Evolutionary conservation across 2,113 vertebrate genomes (phyloP).

Genomic region (Barnardius zonarius): DNA sequence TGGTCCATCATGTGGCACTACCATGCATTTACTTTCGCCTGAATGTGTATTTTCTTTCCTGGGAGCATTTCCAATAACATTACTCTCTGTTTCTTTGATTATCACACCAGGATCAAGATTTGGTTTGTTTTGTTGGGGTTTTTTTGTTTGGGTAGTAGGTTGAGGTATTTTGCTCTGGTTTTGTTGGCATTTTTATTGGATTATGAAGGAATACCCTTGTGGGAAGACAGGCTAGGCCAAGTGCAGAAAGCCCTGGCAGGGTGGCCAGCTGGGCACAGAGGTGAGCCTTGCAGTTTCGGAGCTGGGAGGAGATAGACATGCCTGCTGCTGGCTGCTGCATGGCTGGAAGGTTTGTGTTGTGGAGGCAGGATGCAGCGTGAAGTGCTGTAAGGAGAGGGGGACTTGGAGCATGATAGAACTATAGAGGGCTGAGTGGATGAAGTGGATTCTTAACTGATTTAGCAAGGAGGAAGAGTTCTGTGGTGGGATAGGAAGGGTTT

Average conservation of each 20-base stretch:
- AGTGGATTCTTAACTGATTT: neutral
- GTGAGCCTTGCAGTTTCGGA: neutral
- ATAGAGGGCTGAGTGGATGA: neutral
- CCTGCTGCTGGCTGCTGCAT: rapidly evolving
- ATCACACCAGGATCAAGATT: neutral
- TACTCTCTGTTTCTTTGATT: neutral
- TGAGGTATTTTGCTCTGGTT: neutral
- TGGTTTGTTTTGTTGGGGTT: neutral
- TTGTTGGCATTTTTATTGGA: neutral
- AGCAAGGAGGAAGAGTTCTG: neutral
- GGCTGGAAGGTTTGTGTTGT: neutral
- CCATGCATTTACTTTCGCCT: neutral
- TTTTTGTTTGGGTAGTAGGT: neutral
- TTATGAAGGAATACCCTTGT: neutral
- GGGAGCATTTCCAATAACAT: neutral
- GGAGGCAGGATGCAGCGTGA: neutral
- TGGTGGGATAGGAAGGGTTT: neutral
- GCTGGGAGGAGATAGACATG: neutral
- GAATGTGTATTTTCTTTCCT: rapidly evolving
- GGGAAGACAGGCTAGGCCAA: neutral
- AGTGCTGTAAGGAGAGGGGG: neutral
- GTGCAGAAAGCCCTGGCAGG: neutral
- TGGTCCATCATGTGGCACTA: neutral
- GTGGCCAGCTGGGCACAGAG: neutral
- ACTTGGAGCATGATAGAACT: neutral